These are phyloP conservation scores for Anhinga anhinga DNA, from an alignment of 2,113 vertebrate species.

Conservation along the genomic window DNA sequence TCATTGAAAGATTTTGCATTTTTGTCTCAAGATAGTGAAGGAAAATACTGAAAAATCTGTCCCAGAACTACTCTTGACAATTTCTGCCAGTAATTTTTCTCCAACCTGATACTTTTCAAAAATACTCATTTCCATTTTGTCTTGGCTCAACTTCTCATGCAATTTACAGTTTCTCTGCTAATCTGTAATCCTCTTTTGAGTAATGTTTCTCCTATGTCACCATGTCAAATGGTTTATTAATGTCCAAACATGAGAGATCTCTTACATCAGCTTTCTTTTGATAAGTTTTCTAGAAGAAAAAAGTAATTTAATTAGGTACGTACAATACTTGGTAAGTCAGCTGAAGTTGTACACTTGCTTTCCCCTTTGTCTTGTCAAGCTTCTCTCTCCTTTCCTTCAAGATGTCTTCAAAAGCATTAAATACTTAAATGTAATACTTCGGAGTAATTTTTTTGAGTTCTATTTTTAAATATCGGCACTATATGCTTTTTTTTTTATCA, in stretches of 20 bases:
- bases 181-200: not conserved
- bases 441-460: not conserved
- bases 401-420: not conserved
- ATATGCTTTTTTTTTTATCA: not conserved
- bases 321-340: not conserved
- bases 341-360: fast-evolving
- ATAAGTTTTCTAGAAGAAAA: not conserved
- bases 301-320: not conserved
- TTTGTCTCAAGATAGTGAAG: not conserved
- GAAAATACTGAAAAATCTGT: not conserved
- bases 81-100: not conserved
- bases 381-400: not conserved
- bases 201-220: not conserved
- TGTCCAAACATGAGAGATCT: not conserved
- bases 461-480: not conserved
- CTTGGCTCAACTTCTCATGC: not conserved
- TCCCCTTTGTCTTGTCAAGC: not conserved
- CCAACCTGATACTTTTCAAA: not conserved
- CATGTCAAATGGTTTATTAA: not conserved
- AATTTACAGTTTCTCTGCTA: not conserved
- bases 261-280: not conserved
- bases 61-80: not conserved
- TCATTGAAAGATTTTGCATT: not conserved
- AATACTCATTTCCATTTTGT: not conserved
- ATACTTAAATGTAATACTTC: not conserved